Evolutionary conservation across 2,113 vertebrate genomes (phyloP).

Genomic region (Mobula birostris): DNA sequence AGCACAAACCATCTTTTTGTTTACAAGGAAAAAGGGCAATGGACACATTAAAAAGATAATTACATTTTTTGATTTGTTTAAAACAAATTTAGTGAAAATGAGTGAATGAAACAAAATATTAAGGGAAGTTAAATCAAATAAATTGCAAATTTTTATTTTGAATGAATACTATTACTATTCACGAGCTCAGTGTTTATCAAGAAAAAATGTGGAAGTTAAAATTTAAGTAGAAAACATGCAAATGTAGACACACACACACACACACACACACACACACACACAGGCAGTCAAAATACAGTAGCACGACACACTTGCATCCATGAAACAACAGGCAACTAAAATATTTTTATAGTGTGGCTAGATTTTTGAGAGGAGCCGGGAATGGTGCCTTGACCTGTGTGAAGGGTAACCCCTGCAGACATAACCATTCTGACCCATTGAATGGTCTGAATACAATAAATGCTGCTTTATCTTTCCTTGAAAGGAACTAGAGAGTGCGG

Average conservation of each 20-base stretch:
- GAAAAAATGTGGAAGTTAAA: background rate
- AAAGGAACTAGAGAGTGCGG: slow-evolving; percentile 72
- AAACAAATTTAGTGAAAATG: background rate
- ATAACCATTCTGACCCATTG: slow-evolving; percentile 73
- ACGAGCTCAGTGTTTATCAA: background rate
- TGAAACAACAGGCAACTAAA: slow-evolving; percentile 56
- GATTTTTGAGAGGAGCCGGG: slow-evolving; percentile 14
- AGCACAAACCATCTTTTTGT: background rate
- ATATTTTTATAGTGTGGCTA: slow-evolving; percentile 45
- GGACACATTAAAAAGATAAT: background rate
- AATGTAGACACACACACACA: too few species aligned
- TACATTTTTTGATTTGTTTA: background rate
- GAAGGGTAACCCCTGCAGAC: slow-evolving; percentile 69
- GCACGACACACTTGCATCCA: slow-evolving; percentile 57
- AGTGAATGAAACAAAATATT: background rate
- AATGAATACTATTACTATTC: background rate
- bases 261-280: background rate
- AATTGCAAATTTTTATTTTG: background rate
- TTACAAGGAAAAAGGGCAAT: background rate
- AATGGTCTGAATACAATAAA: slow-evolving; percentile 87
- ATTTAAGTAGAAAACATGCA: background rate
- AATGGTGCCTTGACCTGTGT: slow-evolving; percentile 50
- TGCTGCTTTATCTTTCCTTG: slow-evolving; percentile 72
- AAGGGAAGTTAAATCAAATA: background rate
- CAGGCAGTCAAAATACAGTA: slow-evolving; percentile 45